Percentiles rank a stretch among this genome's conserved stretches.
These are phyloP conservation scores for Cephalopholis sonnerati DNA, from an alignment of 2,113 vertebrate species.

Conservation along the genomic window DNA sequence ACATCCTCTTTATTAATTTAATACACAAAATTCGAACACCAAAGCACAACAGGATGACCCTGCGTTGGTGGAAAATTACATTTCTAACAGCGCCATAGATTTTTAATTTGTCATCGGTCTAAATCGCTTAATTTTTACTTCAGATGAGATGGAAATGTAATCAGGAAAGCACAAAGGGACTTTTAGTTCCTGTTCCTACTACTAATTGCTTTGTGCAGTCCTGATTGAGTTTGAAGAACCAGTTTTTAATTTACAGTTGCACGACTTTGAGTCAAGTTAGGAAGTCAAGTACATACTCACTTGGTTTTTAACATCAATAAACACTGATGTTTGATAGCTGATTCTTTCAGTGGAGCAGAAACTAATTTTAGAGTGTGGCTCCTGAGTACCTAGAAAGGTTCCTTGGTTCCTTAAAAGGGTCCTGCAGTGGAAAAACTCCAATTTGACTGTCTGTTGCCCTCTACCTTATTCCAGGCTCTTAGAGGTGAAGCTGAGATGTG, in stretches of 20 bases:
- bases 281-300: background rate
- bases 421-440: background rate
- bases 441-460: background rate
- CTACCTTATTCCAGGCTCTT: background rate
- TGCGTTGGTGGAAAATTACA: background rate
- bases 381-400: background rate
- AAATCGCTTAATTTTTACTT: background rate
- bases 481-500: conserved; percentile 6
- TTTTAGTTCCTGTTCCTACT: background rate
- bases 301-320: background rate
- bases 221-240: background rate
- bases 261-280: background rate
- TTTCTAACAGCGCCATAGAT: background rate
- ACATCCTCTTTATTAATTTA: background rate
- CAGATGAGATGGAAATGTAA: background rate
- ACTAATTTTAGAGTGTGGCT: background rate
- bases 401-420: background rate
- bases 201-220: background rate
- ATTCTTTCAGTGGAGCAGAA: background rate
- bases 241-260: background rate
- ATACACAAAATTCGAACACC: background rate
- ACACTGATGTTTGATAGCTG: background rate
- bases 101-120: background rate
- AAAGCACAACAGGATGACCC: background rate
- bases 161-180: background rate